Evolutionary conservation across 1,140 invertebrate genomes (phyloP), one percentile per base, ranked within the genome.

Genomic region (Drepana arcuata): DNA sequence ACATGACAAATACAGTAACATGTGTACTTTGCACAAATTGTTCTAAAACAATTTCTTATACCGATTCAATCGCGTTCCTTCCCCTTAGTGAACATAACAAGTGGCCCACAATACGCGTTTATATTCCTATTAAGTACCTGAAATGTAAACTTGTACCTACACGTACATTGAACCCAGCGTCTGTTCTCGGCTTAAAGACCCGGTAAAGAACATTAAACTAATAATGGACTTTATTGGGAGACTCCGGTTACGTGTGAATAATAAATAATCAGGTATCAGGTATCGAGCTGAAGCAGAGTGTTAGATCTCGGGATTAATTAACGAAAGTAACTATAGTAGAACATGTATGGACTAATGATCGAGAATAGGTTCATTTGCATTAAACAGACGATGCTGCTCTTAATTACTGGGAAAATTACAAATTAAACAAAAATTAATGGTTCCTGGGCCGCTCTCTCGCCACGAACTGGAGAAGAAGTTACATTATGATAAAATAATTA

Each of bases 321-420:
- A 77, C 63, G 51, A 78, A 78, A 79, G 56, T 73, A 66, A 58
- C 54, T 50, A 68, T 65, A 67, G 57, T 69, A 70, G 56, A 66
- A 70, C 68, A 59, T 73, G 70, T 74, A 64, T 48, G 34, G 60
- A 69, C 71, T 80, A 80, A 80, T 78, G 71, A 75, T 78, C 71
- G 61, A 56, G 71, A 72, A 67, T 70, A 60, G 45, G 48, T 73
- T 80, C 73, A 80, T 80, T 80, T 80, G 67, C 75, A 80, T 80
- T 64, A 57, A 78, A 81, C 73, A 75, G 65, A 53, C 62, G 58
- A 50, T 41, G 52, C 47, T 57, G 63, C 46, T 54, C 50, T 64
- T 63, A 55, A 58, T 58, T 56, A 66, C 49, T 56, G 53, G 41
- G 49, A 58, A 63, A 57, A 60, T 63, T 63, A 60, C 58, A 63